Evolutionary conservation across 2,797 vertebrate species (phyloP).

Genomic region (Hephaestus fuliginosus): DNA sequence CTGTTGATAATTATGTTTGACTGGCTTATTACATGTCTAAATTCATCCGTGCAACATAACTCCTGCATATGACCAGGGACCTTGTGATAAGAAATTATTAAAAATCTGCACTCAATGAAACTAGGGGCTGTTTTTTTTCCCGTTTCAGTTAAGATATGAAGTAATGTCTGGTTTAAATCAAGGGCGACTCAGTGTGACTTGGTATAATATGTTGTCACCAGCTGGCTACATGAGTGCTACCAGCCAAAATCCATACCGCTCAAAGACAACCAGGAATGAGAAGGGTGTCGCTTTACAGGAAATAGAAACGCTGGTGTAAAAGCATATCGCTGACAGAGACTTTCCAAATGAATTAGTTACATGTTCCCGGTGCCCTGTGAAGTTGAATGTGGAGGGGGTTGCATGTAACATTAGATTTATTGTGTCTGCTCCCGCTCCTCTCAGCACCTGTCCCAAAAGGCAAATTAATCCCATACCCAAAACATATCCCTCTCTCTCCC

Average conservation of each 20-base stretch:
- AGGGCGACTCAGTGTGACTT: constrained; percentile 31
- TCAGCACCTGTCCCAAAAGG: constrained; percentile 80
- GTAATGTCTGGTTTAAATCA: constrained; percentile 48
- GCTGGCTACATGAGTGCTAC: constrained; percentile 41
- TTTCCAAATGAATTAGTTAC: constrained; percentile 69
- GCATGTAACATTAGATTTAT: constrained; percentile 80
- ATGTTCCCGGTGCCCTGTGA: constrained; percentile 47
- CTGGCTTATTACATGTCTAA: constrained; percentile 50
- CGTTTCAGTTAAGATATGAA: constrained; percentile 44
- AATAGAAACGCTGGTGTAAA: constrained; percentile 63
- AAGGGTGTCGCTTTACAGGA: constrained; percentile 71
- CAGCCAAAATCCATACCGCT: constrained; percentile 45
- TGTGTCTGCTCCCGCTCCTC: constrained; percentile 75
- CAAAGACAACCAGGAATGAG: constrained; percentile 37
- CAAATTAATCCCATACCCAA: constrained; percentile 74
- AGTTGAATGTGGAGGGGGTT: constrained; percentile 34
- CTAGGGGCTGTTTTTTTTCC: constrained; percentile 18
- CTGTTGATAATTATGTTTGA: constrained; percentile 68
- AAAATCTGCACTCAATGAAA: constrained; percentile 44
- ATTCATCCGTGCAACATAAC: constrained; percentile 45
- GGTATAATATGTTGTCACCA: constrained; percentile 54
- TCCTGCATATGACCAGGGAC: constrained; percentile 44
- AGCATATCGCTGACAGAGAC: constrained; percentile 74
- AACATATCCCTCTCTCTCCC: constrained; percentile 50
- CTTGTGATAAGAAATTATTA: constrained; percentile 53